Evolutionary conservation across 64 coral and sea anemone species (phyloP), one percentile per base, ranked within the genome.

Genomic region (Porites australiensis): DNA sequence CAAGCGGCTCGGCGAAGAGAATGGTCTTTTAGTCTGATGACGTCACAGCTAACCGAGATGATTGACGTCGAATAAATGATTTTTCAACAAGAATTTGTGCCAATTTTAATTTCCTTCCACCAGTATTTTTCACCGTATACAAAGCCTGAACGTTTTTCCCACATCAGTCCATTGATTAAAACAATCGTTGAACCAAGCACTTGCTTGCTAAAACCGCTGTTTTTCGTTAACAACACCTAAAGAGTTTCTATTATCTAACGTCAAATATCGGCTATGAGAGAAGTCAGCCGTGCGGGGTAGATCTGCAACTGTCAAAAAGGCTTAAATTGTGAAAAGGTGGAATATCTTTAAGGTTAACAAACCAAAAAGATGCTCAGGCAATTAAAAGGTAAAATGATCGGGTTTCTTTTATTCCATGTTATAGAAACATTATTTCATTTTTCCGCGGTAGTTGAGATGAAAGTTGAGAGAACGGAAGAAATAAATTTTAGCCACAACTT

Each of bases 11-110:
- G 60, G 50, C 19, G 79, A 43, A 82, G 20, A 9, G 20, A 27
- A n/a, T 45, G 73, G 73, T 50, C 73, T 76, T 76, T 76, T 76
- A 83, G 61, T 60, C 37, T 44, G 60, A 84, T 84, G 81, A 84
- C 81, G 81, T 84, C 81, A 84, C 63, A 50, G 1, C 1, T 15
- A 12, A n/a, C 54, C 7, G n/a, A 11, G 48, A 67, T 84, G 81
- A 84, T 84, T 84, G 61, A 63, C 63, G 18, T 46, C 79, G 58
- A 64, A 82, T 82, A 37, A 6, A 8, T 50, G 47, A 50, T 76
- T 8, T 13, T 46, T 51, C 48, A 15, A 76, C 62, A 50, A 64
- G 81, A 64, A 48, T 45, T 82, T 64, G 21, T 64, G 79, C 23
- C 59, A 46, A 82, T 46, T 82, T 82, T 45, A 64, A 51, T 68